These are phyloP conservation scores for Cydia pomonella DNA, from an alignment of 1,140 invertebrate species.

Conservation along the genomic window DNA sequence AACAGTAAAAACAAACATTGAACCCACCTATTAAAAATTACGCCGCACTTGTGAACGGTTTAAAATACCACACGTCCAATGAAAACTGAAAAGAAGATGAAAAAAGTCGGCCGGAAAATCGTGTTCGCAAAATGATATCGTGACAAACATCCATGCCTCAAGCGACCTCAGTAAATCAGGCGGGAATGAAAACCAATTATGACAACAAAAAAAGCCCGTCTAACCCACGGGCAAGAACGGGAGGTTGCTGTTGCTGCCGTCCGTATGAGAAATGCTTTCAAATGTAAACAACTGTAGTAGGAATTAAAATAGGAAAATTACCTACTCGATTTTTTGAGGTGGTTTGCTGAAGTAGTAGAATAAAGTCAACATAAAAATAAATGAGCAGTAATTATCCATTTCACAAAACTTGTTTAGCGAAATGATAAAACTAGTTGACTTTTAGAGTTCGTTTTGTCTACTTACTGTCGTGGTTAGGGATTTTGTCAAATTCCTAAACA, in stretches of 20 bases:
- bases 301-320: not conserved
- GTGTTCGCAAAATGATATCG: slow-evolving; percentile 70
- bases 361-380: no score
- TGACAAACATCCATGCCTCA: slow-evolving; percentile 77
- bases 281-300: not conserved
- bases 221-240: slow-evolving; percentile 18
- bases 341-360: no score
- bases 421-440: no score
- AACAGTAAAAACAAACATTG: no score
- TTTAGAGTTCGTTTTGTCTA: no score
- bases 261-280: not conserved
- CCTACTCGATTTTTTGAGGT: no score
- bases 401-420: no score
- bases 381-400: no score
- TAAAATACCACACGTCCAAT: slow-evolving; percentile 33
- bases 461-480: no score
- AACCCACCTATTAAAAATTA: no score
- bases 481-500: no score
- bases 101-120: slow-evolving; percentile 51
- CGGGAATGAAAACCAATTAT: slow-evolving; percentile 75
- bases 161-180: slow-evolving; percentile 64
- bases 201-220: slow-evolving; percentile 58
- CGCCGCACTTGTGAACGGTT: no score
- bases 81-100: slow-evolving; percentile 45
- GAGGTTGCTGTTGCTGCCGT: not conserved